These are phyloP conservation scores for Eupithecia inturbata DNA, from an alignment of 2,888 invertebrate genomes.

Conservation along the genomic window DNA sequence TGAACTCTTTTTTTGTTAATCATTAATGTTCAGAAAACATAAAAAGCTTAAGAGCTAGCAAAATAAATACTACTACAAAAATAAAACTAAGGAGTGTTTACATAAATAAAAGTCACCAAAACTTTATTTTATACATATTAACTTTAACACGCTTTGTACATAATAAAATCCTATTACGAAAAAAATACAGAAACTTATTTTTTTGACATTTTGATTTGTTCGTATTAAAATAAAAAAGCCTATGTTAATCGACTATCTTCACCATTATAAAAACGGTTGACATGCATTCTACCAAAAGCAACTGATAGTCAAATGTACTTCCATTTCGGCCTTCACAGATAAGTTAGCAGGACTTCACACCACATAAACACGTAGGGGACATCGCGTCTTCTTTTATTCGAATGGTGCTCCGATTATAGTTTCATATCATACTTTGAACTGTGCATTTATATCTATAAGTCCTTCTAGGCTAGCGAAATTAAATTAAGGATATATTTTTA, in stretches of 20 bases:
- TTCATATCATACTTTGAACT: constrained; percentile 80
- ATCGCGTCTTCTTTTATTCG: constrained; percentile 47
- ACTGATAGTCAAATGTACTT: not conserved
- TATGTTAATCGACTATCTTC: not conserved
- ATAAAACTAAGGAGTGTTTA: not conserved
- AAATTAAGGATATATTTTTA: constrained; percentile 75
- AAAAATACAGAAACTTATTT: no score
- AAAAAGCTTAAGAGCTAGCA: not conserved
- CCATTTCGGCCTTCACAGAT: not conserved
- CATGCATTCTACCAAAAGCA: not conserved
- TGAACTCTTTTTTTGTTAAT: not conserved
- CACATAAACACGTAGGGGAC: not conserved
- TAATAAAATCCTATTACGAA: not conserved
- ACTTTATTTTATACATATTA: no score
- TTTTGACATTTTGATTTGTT: not conserved
- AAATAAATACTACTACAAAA: not conserved
- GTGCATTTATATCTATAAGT: constrained; percentile 70
- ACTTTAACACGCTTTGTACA: not conserved
- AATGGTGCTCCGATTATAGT: constrained; percentile 80
- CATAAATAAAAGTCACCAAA: not conserved
- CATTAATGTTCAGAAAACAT: no score
- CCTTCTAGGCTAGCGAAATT: constrained; percentile 68
- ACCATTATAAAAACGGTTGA: not conserved
- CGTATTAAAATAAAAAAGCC: not conserved
- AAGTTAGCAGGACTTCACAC: not conserved